A percentile compares a stretch with the other conserved stretches of the same genome.
These are phyloP conservation scores for Drosophila takahashii DNA, from an alignment of 1,140 invertebrate species.

Conservation along the genomic window DNA sequence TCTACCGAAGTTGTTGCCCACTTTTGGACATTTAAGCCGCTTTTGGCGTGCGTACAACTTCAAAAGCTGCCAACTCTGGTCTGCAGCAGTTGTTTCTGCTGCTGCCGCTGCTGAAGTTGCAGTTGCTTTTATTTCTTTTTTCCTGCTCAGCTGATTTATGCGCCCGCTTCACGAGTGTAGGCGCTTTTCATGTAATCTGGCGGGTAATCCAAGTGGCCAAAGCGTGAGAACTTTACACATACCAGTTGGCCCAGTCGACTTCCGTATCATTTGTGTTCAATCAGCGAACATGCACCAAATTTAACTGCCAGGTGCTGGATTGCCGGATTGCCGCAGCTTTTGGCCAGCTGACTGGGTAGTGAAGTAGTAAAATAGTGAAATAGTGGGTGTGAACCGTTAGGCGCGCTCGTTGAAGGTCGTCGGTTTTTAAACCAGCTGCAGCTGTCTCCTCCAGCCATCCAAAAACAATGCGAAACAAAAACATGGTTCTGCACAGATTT, in stretches of 20 bases:
- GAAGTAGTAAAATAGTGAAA: constrained; percentile 21
- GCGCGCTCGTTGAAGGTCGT: constrained; percentile 41
- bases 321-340: constrained; percentile 11
- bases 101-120: constrained; percentile 7
- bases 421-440: constrained; percentile 44
- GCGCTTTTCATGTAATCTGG: constrained; percentile 81
- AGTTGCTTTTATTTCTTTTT: constrained; percentile 13
- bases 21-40: constrained; percentile 83
- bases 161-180: constrained; percentile 65
- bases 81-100: constrained; percentile 47
- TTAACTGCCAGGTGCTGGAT: constrained; percentile 69
- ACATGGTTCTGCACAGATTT: constrained; percentile 43
- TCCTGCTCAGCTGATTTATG: constrained; percentile 73
- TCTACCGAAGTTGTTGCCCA: constrained; percentile 63
- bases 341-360: constrained; percentile 13
- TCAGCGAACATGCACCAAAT: constrained; percentile 82
- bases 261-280: constrained; percentile 82
- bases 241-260: constrained; percentile 59
- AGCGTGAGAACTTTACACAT: constrained; percentile 81
- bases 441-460: constrained; percentile 1
- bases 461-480: constrained; percentile 30
- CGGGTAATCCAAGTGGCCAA: constrained; percentile 80
- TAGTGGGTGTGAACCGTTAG: constrained; percentile 66
- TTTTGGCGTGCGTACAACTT: constrained; percentile 82
- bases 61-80: constrained; percentile 53